Evolutionary conservation across 2,113 vertebrate genomes (phyloP).

Genomic region (Acrocephalus arundinaceus): DNA sequence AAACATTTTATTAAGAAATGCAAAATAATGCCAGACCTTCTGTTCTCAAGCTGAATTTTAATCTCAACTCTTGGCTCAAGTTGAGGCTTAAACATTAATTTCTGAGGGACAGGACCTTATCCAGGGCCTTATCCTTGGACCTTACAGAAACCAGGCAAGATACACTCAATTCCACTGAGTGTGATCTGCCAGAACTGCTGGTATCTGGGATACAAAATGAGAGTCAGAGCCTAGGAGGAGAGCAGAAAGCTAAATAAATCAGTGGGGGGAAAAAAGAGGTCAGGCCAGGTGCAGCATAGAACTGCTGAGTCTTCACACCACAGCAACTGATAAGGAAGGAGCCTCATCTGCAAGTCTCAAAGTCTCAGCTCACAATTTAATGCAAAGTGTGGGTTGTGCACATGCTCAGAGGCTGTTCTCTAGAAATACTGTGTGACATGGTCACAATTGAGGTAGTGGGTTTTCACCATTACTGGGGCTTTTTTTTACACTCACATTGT

Average conservation of each 20-base stretch:
- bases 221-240: not conserved
- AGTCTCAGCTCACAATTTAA: constrained; percentile 25
- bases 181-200: not conserved
- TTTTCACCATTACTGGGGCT: not conserved
- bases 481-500: fast-evolving
- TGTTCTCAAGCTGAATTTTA: constrained; percentile 36
- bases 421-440: not conserved
- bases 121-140: not conserved
- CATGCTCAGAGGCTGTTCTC: not conserved
- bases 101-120: not conserved
- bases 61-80: constrained; percentile 9
- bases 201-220: not conserved
- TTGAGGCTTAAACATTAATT: not conserved
- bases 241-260: constrained; percentile 52
- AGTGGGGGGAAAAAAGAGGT: not conserved
- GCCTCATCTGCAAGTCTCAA: constrained; percentile 19
- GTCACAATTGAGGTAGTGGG: not conserved
- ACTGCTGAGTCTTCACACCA: constrained; percentile 48
- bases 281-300: constrained; percentile 50
- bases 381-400: not conserved
- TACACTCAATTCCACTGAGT: not conserved
- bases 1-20: constrained; percentile 53
- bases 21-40: constrained; percentile 41
- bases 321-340: not conserved
- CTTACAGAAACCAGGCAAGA: not conserved